Evolutionary conservation across 92 coral and sea anemone genomes (phyloP).

Genomic region (Pocillopora grandis): DNA sequence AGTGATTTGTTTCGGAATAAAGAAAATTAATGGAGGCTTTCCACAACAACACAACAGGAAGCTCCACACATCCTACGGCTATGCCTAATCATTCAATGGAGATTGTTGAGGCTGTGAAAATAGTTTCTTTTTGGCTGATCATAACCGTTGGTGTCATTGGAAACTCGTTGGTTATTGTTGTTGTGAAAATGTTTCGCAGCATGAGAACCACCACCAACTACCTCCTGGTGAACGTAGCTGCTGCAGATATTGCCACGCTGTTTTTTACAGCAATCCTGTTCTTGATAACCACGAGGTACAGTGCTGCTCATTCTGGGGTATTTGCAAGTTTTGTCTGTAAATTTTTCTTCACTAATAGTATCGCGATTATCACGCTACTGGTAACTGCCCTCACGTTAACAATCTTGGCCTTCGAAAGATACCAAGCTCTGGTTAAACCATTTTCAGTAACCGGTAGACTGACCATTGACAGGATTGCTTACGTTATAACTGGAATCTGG

Average conservation of each 20-base stretch:
- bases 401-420: conserved; percentile 66
- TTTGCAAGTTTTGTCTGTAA: conserved; percentile 23
- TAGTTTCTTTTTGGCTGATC: conserved; percentile 24
- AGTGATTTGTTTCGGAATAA: no score
- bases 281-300: background rate
- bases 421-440: conserved; percentile 75
- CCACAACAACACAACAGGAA: no score
- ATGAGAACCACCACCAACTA: conserved; percentile 38
- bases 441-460: conserved; percentile 45
- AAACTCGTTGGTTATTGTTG: conserved; percentile 26
- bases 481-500: conserved; percentile 69
- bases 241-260: conserved; percentile 26
- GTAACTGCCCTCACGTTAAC: conserved; percentile 73
- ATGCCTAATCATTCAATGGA: no score
- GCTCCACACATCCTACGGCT: no score
- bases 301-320: background rate
- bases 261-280: conserved; percentile 27
- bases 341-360: conserved; percentile 6
- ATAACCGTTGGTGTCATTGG: conserved; percentile 45
- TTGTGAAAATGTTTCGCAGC: conserved; percentile 18
- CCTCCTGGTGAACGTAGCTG: conserved; percentile 34
- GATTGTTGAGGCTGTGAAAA: no score
- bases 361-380: conserved; percentile 29
- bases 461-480: conserved; percentile 56
- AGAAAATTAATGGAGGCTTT: no score